Base-by-base conservation (phyloP, 2,113 vertebrate species). In the Nibea albiflora region DNA sequence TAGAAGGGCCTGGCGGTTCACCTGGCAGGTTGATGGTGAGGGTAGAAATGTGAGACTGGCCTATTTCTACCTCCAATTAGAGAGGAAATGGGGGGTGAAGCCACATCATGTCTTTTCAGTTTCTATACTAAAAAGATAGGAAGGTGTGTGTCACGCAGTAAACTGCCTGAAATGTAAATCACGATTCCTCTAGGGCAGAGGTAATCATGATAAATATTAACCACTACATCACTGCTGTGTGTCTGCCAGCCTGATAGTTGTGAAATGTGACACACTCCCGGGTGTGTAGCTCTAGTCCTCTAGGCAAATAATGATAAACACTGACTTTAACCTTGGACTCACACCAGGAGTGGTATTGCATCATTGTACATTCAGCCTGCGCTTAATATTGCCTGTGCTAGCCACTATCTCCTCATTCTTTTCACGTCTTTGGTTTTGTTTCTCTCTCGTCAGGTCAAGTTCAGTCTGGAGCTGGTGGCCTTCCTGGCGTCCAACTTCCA, bases 401-500 rank as follows among this genome's bases (percentile, higher is more conserved):
- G 68, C 26, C 20, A n/a, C 7, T 17, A 7, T 31, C 63, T 15
- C 9, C 17, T 79, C 24, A 24, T 26, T 69, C 49, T 66, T 53
- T 0, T n/a, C 26, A 62, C 17, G 2, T 53, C 5, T 69, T 19
- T 66, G 7, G 4, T 4, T 63, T 14, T 63, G 2, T 44, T 20
- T 78, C n/a, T 49, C 20, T 31, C 11, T 19, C 4, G 17, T 42
- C 71, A 98, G 97, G 90, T 62, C 94, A 8, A 81, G 39, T 90
- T 95, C 95, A 76, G 83, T 93, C 71, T 96, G 96, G 95, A 94
- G 90, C 88, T 97, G 96, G 96, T 95, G 96, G 89, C 97, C 97
- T 0, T 93, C 96, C 66, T 98, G 97, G 97, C 93, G 96, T 71
- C 97, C 97, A 4, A 98, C 97, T 56, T 98, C 97, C 64, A 97